Base-by-base conservation (phyloP, 1,140 invertebrate species). In the Chrysoperla carnea region DNA sequence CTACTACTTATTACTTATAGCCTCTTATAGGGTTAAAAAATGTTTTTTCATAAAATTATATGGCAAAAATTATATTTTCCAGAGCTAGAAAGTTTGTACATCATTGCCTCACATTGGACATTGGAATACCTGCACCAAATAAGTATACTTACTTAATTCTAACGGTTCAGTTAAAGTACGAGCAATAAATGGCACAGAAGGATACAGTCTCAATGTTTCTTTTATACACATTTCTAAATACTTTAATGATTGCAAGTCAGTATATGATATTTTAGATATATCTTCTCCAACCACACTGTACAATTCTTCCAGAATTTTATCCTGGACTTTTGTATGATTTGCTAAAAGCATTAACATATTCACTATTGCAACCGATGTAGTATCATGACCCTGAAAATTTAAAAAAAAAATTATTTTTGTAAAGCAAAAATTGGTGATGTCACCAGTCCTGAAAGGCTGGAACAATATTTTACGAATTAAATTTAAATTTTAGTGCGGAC, bases 221-320 rank as follows among this genome's bases (percentile, higher is more conserved):
- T 80, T 85, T 33, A 84, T 73, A 41, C 75, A 77, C 50, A 70
- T 69, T 51, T 84, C 82, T 47, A 85, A 55, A 52, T 84, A 86
- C 49, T 73, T 78, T 70, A 86, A 69, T 41, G 72, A 59, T 40
- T 63, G 55, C 31, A 82, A 50, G 52, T 83, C 78, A 29, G 76
- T 72, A 48, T 72, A 66, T 0, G 69, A 75, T 0, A 69, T 59
- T 17, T 68, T 60, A 3, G 68, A 52, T 15, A 50, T 49, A 8
- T 69, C 65, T 52, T 60, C 0, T 7, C 61, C 63, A 40, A 84
- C 71, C 13, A 86, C 69, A 9, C 51, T 42, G 36, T 73, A 61
- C 29, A 83, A 54, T 59, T 89, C 84, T 43, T 75, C 65, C 5
- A 69, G 68, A 2, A 79, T 63, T 50, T 67, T 70, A 33, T 73